Evolutionary conservation across 2,113 vertebrate genomes (phyloP).

Genomic region (Recurvirostra avosetta): DNA sequence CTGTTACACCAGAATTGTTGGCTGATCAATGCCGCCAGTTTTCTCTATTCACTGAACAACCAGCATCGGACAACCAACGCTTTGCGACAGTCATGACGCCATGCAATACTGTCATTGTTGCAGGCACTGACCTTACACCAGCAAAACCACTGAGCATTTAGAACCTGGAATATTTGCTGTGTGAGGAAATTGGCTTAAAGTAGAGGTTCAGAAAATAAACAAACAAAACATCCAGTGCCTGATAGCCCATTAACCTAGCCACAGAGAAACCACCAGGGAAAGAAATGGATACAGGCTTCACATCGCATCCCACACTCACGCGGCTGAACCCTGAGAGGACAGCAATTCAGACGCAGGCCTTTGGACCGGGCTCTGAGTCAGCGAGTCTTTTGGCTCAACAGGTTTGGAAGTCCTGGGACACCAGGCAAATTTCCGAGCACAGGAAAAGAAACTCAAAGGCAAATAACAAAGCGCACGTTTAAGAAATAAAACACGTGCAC

Average conservation of each 20-base stretch:
- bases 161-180: background rate
- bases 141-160: background rate
- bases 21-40: background rate
- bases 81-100: background rate
- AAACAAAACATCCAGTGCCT: background rate
- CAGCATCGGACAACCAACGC: background rate
- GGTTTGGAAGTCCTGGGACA: background rate
- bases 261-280: background rate
- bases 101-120: rapidly evolving
- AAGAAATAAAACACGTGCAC: background rate
- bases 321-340: background rate
- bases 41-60: background rate
- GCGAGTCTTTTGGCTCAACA: background rate
- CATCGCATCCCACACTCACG: background rate
- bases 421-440: background rate
- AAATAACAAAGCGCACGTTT: background rate
- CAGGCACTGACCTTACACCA: background rate
- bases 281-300: background rate
- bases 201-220: background rate
- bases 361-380: background rate
- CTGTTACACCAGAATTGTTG: background rate
- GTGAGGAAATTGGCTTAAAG: background rate
- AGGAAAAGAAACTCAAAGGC: background rate
- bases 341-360: background rate
- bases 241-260: background rate